Evolutionary conservation across 2,113 vertebrate species (phyloP).

Genomic region (Bufo bufo): DNA sequence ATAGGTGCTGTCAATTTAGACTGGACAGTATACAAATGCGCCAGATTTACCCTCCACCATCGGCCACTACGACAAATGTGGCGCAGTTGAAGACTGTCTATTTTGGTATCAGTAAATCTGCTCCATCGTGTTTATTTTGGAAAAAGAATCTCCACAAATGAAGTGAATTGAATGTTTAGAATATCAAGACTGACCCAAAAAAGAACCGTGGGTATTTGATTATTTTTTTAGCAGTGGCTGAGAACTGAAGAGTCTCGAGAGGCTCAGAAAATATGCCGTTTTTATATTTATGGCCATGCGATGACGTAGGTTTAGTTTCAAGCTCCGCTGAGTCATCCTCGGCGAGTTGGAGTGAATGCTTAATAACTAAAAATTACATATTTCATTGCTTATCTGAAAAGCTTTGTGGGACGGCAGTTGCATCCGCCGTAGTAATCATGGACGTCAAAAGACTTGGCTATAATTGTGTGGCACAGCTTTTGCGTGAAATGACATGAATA

Average conservation of each 20-base stretch:
- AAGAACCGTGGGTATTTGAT: background rate
- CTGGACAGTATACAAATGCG: too few species aligned
- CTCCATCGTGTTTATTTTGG: background rate
- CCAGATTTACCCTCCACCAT: too few species aligned
- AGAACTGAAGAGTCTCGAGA: background rate
- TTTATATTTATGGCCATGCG: conserved; percentile 10
- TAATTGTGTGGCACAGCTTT: conserved; percentile 19
- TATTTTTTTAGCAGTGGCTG: background rate
- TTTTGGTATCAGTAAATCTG: too few species aligned
- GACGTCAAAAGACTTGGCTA: background rate
- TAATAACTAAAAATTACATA: conserved; percentile 37
- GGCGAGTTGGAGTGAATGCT: conserved; percentile 2
- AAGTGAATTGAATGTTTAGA: background rate
- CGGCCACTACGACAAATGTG: too few species aligned
- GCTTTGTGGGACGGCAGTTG: conserved; percentile 1
- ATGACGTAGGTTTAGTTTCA: conserved; percentile 4
- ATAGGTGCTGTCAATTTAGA: too few species aligned
- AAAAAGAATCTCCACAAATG: background rate
- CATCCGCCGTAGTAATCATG: background rate
- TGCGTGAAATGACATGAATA: conserved; percentile 15
- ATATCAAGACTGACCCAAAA: background rate
- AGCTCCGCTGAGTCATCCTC: conserved; percentile 30
- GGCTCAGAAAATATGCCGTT: background rate
- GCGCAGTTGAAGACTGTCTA: too few species aligned
- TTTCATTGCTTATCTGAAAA: conserved; percentile 29